A percentile compares a stretch with the other conserved stretches of the same genome.
Conservation (phyloP, 2,888 invertebrate genomes). For the Tineola bisselliella region DNA sequence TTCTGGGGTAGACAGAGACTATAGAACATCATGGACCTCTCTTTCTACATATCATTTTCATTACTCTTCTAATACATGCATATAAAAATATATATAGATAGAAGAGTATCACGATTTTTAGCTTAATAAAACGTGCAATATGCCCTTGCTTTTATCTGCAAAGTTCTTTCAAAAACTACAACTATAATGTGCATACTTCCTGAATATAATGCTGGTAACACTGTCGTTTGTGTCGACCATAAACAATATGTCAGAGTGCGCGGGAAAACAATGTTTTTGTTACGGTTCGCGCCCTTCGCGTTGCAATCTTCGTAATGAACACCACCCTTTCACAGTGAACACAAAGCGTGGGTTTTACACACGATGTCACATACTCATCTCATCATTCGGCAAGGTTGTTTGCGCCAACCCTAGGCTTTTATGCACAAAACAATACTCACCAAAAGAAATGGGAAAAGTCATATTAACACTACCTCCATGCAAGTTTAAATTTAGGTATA, state of each 20-base stretch:
- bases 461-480: neutral
- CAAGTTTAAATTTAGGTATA: no score
- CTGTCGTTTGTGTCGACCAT: slow-evolving; percentile 1
- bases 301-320: slow-evolving; percentile 68
- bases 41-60: no score
- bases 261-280: slow-evolving; percentile 43
- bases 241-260: slow-evolving; percentile 6
- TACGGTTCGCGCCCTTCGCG: slow-evolving; percentile 40
- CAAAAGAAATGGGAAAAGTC: slow-evolving; percentile 4
- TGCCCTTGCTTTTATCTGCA: neutral
- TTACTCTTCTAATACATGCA: no score
- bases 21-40: no score
- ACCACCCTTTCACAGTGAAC: slow-evolving; percentile 62
- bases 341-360: slow-evolving; percentile 62
- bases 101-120: no score
- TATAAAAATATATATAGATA: no score
- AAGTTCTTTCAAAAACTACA: neutral
- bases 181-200: neutral
- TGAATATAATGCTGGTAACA: slow-evolving; percentile 7
- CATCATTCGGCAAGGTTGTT: neutral
- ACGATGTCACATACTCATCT: slow-evolving; percentile 47
- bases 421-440: neutral
- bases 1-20: no score
- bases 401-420: slow-evolving; percentile 20
- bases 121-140: neutral